Base-by-base conservation (phyloP, 2,113 vertebrate genomes). In the Psilopsiagon aymara region DNA sequence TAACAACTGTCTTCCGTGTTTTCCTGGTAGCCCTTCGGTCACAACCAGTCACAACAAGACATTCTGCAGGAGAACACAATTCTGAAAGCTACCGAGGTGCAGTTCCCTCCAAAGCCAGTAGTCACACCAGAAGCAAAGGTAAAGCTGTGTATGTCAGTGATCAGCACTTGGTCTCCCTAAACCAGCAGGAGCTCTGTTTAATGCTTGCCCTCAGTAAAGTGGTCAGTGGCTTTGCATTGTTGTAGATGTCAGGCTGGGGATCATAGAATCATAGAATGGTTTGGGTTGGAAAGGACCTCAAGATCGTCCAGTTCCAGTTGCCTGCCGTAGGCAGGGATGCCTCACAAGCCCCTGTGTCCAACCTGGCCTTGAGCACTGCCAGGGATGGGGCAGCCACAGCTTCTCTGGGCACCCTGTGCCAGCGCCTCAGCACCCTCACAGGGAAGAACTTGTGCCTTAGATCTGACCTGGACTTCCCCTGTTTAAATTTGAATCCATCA, bases 1-100 rank as follows among this genome's bases (percentile, higher is more conserved):
- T 87, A 92, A 94, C 46, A 39, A 44, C 12, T 24, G 14, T 31
- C 63, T 78, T 55, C 25, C 6, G 0, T 89, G 92, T 90, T 47
- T 70, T 67, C 96, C 29, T 82, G 53, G 49, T 82, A 99, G 99
- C 99, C 99, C 71, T 99, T 99, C 13, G 99, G 99, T 69, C 99
- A 99, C 96, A 99, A 99, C 98, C 99, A 99, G 98, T 99, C 99
- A 21, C 99, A 99, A 97, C 99, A 99, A 97, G 99, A 99, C 94
- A 99, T 99, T 96, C 98, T 99, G 80, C 99, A 99, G 97, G 99
- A 99, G 97, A 99, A 99, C 98, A 99, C 99, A 75, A 99, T 99
- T 77, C 98, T 99, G 96, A 99, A 99, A 98, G 99, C 99, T 92
- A 99, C 99, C 64, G 99, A 99, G 96, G 99, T 99, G 88, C 99